These are phyloP conservation scores for Syngnathus rostellatus DNA, from an alignment of 2,797 vertebrate species.

Conservation along the genomic window DNA sequence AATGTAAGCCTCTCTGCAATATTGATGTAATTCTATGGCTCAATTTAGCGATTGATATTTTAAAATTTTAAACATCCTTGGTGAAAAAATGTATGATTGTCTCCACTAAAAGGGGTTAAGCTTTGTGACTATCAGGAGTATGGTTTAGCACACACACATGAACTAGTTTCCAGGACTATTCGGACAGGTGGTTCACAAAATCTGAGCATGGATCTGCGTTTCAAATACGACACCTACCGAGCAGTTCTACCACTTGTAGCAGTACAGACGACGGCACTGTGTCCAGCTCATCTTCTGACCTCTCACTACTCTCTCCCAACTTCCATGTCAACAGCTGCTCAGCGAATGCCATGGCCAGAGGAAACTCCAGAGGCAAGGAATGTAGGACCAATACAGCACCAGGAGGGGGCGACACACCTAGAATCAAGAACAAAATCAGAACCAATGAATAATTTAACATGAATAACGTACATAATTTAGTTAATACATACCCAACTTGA, in stretches of 20 bases:
- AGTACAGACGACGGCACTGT: constrained; percentile 85
- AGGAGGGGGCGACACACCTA: constrained; percentile 92
- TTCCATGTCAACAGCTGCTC: constrained; percentile 94
- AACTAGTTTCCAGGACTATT: not conserved
- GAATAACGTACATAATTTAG: not conserved
- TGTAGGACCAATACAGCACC: constrained; percentile 88
- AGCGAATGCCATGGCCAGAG: constrained; percentile 90
- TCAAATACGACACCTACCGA: constrained; percentile 70
- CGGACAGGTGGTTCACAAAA: not conserved
- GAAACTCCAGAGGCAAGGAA: constrained; percentile 94
- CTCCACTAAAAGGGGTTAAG: not conserved
- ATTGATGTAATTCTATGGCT: not conserved
- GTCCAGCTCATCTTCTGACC: constrained; percentile 85
- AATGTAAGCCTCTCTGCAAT: not conserved
- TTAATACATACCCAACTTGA: constrained; percentile 81
- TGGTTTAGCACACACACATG: no score
- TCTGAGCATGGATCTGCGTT: not conserved
- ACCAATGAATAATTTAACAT: not conserved
- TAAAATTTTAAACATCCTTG: not conserved
- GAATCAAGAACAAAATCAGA: constrained; percentile 7
- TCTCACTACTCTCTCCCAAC: constrained; percentile 73
- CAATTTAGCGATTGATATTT: not conserved
- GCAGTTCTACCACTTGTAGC: constrained; percentile 89
- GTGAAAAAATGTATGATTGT: not conserved
- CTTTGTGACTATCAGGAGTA: not conserved